These are phyloP conservation scores for Chaetodon auriga DNA, from an alignment of 2,113 vertebrate species.

Conservation along the genomic window DNA sequence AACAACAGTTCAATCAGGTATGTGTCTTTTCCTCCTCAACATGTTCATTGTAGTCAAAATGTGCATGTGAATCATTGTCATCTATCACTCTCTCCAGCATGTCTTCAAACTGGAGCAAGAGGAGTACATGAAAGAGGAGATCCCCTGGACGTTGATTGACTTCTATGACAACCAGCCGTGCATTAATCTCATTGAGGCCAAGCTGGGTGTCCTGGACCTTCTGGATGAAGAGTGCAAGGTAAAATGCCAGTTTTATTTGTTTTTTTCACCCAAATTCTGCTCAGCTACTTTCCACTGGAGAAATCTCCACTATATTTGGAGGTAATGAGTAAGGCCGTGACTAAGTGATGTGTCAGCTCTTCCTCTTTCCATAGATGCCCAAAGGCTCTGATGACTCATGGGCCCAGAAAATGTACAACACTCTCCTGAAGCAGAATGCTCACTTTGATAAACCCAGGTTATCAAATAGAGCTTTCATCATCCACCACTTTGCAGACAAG, in stretches of 20 bases:
- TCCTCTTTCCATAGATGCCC: slow-evolving; percentile 90
- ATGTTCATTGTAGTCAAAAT: neutral
- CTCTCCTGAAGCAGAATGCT: slow-evolving; percentile 90
- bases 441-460: slow-evolving; percentile 96
- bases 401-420: slow-evolving; percentile 97
- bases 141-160: slow-evolving; percentile 98
- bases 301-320: slow-evolving; percentile 34
- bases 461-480: slow-evolving; percentile 96
- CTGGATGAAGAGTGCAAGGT: slow-evolving; percentile 98
- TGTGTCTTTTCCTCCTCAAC: slow-evolving; percentile 48
- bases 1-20: slow-evolving; percentile 99
- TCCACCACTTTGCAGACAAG: slow-evolving; percentile 98
- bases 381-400: slow-evolving; percentile 96
- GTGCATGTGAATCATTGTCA: slow-evolving; percentile 5
- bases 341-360: slow-evolving; percentile 61
- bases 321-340: slow-evolving; percentile 68
- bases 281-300: slow-evolving; percentile 20
- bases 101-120: slow-evolving; percentile 98
- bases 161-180: slow-evolving; percentile 99
- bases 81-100: slow-evolving; percentile 82
- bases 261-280: neutral
- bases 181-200: slow-evolving; percentile 97
- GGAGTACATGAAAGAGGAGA: slow-evolving; percentile 97
- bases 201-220: slow-evolving; percentile 94
- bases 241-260: slow-evolving; percentile 14